Conservation (phyloP, 30 jellyfish, hydroid and myxozoan genomes). For the Pseudorhiza aurosa region DNA sequence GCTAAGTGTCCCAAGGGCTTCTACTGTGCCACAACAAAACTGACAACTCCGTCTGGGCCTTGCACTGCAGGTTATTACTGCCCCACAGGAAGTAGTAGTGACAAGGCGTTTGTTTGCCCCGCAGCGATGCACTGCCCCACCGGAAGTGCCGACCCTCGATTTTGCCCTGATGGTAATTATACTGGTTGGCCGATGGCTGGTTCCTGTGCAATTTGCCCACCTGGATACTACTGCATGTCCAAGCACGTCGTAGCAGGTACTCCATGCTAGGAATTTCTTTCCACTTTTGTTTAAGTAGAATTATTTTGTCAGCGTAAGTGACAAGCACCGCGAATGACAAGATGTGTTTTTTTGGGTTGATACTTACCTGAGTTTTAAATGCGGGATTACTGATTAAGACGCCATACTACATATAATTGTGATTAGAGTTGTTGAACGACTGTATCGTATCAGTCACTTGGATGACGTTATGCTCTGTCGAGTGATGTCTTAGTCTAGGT, state of each 20-base stretch:
- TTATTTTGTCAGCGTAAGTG: no score
- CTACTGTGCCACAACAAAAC: constrained; percentile 75
- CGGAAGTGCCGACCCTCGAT: constrained; percentile 82
- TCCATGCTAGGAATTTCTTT: no score
- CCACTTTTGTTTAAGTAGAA: no score
- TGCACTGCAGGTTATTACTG: constrained; percentile 91
- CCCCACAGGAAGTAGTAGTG: constrained; percentile 86
- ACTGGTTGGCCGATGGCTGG: constrained; percentile 87
- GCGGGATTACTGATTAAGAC: no score
- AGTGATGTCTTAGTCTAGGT: no score
- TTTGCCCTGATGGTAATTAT: constrained; percentile 88
- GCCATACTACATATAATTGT: no score
- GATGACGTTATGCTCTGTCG: no score
- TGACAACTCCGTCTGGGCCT: constrained; percentile 81
- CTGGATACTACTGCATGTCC: constrained; percentile 84
- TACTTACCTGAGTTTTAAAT: no score
- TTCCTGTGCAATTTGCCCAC: constrained; percentile 71
- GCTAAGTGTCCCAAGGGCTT: constrained; percentile 80
- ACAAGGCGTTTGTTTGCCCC: constrained; percentile 74
- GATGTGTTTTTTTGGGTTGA: no score
- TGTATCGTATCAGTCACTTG: no score
- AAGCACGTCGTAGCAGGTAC: constrained; percentile 77
- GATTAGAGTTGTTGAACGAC: no score
- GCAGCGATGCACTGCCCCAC: constrained; percentile 95
- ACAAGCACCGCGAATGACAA: no score